Percentiles rank a stretch among this genome's conserved stretches.
These are phyloP conservation scores for Caprella mutica DNA, from an alignment of 2,888 invertebrate species.

Conservation along the genomic window DNA sequence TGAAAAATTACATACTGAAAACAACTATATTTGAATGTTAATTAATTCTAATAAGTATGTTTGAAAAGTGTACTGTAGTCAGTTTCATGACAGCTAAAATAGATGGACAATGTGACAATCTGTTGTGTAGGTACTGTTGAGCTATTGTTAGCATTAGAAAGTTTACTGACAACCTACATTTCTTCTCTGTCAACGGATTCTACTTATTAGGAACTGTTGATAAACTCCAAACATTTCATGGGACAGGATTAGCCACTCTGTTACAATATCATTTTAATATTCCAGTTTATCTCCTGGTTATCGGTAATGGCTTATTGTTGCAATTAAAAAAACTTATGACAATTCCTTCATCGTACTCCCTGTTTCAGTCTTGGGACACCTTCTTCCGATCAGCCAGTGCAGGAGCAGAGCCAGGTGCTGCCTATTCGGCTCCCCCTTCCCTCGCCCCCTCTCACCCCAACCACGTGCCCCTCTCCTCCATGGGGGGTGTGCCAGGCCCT, in stretches of 20 bases:
- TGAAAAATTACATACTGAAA: too few relatives aligned
- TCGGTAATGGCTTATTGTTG: background rate
- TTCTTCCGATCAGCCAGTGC: constrained; percentile 78
- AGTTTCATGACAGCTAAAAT: too few relatives aligned
- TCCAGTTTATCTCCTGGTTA: constrained; percentile 43
- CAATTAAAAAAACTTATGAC: background rate
- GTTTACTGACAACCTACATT: too few relatives aligned
- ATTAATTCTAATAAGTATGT: too few relatives aligned
- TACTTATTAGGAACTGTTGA: too few relatives aligned
- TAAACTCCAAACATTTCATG: too few relatives aligned
- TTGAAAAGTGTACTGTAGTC: too few relatives aligned
- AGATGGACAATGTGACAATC: too few relatives aligned
- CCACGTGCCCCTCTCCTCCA: constrained; percentile 49
- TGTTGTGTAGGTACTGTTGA: too few relatives aligned
- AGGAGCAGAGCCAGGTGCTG: constrained; percentile 63
- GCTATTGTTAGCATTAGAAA: too few relatives aligned
- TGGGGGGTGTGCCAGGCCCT: constrained; percentile 44
- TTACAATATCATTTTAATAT: constrained; percentile 60
- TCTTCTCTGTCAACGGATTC: too few relatives aligned
- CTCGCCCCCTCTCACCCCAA: constrained; percentile 29
- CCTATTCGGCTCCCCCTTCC: constrained; percentile 46
- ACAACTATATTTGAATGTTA: too few relatives aligned
- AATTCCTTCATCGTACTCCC: constrained; percentile 37
- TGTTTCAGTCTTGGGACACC: constrained; percentile 75
- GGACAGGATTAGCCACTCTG: background rate